Conservation (phyloP, 1,140 invertebrate genomes). For the Leptoteleia sp. region DNA sequence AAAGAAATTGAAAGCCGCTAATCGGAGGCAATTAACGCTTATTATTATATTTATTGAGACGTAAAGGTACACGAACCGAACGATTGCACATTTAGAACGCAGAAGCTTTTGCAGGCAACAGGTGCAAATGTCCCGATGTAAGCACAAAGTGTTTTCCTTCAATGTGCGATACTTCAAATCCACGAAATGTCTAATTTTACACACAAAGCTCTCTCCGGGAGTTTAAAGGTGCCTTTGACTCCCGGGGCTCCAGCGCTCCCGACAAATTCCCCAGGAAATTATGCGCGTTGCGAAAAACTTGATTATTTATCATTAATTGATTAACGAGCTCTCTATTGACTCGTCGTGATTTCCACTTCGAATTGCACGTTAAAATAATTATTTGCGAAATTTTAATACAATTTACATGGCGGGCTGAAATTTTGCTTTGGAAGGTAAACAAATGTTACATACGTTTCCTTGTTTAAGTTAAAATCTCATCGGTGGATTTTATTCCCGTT, state of each 20-base stretch:
- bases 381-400: no score
- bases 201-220: constrained; percentile 20
- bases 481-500: no score
- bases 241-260: background rate
- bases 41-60: constrained; percentile 58
- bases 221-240: constrained; percentile 13
- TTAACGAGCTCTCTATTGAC: background rate
- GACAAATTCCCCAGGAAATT: constrained; percentile 21
- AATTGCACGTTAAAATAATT: no score
- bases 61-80: constrained; percentile 53
- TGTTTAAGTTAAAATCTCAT: no score
- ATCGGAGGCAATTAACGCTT: constrained; percentile 38
- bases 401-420: no score
- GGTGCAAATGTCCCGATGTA: constrained; percentile 57
- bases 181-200: constrained; percentile 58
- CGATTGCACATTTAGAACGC: constrained; percentile 56
- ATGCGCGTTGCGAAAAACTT: constrained; percentile 2
- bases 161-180: constrained; percentile 53
- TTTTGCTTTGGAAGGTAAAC: no score
- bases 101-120: constrained; percentile 57
- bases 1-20: constrained; percentile 24
- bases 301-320: constrained; percentile 15
- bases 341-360: no score
- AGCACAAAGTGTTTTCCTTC: constrained; percentile 52
- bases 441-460: no score